Percentiles rank a stretch among this genome's conserved stretches.
Evolutionary conservation across 2,888 invertebrate genomes (phyloP).

Genomic region (Epistrophe eligans): DNA sequence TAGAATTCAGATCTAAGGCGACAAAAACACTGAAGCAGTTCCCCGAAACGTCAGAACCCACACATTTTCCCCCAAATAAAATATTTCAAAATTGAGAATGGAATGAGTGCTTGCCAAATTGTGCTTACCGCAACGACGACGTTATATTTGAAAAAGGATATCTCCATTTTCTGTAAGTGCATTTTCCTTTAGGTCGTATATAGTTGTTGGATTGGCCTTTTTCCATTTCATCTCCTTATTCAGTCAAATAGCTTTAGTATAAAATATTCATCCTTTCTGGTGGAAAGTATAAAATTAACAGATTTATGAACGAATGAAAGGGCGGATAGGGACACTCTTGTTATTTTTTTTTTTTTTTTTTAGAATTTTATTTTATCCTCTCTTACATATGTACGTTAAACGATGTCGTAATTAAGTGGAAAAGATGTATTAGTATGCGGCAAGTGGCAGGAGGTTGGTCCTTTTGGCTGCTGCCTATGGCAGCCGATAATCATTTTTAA

Average conservation of each 20-base stretch:
- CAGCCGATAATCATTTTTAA: slow-evolving; percentile 73
- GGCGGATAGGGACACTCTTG: slow-evolving; percentile 29
- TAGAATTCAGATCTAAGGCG: slow-evolving; percentile 56
- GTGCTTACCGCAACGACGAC: slow-evolving; percentile 48
- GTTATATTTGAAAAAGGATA: slow-evolving; percentile 43
- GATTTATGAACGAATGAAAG: slow-evolving; percentile 62
- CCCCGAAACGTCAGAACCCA: background rate
- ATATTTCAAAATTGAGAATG: slow-evolving; percentile 25
- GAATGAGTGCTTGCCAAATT: slow-evolving; percentile 46
- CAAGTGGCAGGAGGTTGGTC: slow-evolving; percentile 43
- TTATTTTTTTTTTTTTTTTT: background rate
- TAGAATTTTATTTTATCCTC: slow-evolving; percentile 55
- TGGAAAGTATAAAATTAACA: slow-evolving; percentile 49
- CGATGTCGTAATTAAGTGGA: slow-evolving; percentile 76
- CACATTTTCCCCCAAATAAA: slow-evolving; percentile 26
- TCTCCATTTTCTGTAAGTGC: slow-evolving; percentile 53
- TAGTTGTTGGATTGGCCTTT: slow-evolving; percentile 69
- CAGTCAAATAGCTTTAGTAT: slow-evolving; percentile 47
- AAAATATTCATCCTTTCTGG: slow-evolving; percentile 72
- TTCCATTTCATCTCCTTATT: slow-evolving; percentile 74
- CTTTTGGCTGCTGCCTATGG: slow-evolving; percentile 52
- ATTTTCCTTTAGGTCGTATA: slow-evolving; percentile 41
- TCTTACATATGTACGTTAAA: slow-evolving; percentile 71
- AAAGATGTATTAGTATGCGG: slow-evolving; percentile 63
- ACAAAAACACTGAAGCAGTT: slow-evolving; percentile 59